These are phyloP conservation scores for Rhopalosiphum padi DNA, from an alignment of 1,140 invertebrate species.

Conservation along the genomic window DNA sequence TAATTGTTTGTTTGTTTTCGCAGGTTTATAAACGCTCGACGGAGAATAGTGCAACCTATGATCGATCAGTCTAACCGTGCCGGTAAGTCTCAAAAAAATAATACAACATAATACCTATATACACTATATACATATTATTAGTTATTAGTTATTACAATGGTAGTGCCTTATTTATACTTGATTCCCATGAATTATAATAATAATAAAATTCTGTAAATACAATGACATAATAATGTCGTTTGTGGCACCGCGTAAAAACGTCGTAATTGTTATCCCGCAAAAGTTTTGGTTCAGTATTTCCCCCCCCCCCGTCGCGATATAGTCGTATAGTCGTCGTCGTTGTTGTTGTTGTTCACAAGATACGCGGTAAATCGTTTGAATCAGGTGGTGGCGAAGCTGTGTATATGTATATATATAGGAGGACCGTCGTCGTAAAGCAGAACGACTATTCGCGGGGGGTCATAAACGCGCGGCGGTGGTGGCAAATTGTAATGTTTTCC, in stretches of 20 bases:
- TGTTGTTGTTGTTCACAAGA: neutral
- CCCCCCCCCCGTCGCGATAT: neutral
- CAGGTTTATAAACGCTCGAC: slow-evolving; percentile 98
- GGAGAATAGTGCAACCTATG: slow-evolving; percentile 97
- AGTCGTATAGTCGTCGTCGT: neutral
- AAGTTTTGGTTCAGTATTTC: neutral
- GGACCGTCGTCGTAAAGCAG: slow-evolving; percentile 32
- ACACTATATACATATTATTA: neutral
- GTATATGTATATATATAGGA: neutral
- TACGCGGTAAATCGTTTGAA: slow-evolving; percentile 36
- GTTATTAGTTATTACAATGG: neutral
- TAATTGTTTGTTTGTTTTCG: slow-evolving; percentile 65
- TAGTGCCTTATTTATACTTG: neutral
- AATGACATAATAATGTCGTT: neutral
- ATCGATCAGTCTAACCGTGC: slow-evolving; percentile 98
- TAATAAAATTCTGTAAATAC: neutral
- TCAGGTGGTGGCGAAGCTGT: neutral
- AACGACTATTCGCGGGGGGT: slow-evolving; percentile 41
- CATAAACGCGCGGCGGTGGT: slow-evolving; percentile 45
- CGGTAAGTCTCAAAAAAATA: slow-evolving; percentile 72
- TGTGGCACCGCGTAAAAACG: neutral
- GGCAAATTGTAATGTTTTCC: slow-evolving; percentile 53
- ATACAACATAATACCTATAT: neutral
- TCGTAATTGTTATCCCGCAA: neutral
- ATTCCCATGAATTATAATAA: neutral